Evolutionary conservation across 2,888 invertebrate species (phyloP).

Genomic region (Melangyna quadrimaculata): DNA sequence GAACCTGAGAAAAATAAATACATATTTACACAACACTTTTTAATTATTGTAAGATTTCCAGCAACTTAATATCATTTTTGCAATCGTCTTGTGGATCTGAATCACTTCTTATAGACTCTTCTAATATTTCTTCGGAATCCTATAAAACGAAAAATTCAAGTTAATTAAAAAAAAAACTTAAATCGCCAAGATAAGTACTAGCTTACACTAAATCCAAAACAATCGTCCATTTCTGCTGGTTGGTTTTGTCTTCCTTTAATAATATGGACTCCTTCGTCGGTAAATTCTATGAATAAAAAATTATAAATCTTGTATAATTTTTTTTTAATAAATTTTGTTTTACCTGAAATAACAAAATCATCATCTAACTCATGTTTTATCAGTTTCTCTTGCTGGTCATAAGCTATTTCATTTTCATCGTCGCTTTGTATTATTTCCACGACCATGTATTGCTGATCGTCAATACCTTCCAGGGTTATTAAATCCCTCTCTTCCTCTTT

Average conservation of each 20-base stretch:
- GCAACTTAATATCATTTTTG: constrained; percentile 49
- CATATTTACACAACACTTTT: constrained; percentile 15
- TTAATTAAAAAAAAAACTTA: not conserved
- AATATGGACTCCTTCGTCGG: constrained; percentile 44
- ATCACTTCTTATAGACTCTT: constrained; percentile 31
- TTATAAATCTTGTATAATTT: constrained; percentile 78
- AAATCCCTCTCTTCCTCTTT: constrained; percentile 82
- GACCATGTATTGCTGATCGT: constrained; percentile 94
- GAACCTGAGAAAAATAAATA: constrained; percentile 60
- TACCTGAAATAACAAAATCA: constrained; percentile 60
- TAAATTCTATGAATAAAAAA: constrained; percentile 42
- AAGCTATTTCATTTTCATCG: constrained; percentile 83
- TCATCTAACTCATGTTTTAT: constrained; percentile 57
- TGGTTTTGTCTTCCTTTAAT: constrained; percentile 38
- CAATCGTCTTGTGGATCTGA: constrained; percentile 18
- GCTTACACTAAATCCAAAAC: constrained; percentile 78
- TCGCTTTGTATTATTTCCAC: constrained; percentile 92
- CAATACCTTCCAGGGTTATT: constrained; percentile 86
- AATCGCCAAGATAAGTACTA: not conserved
- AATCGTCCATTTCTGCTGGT: constrained; percentile 74
- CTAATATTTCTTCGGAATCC: constrained; percentile 47
- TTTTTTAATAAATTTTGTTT: constrained; percentile 72
- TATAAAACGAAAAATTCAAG: not conserved
- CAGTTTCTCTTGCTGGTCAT: not conserved
- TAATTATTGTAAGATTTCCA: constrained; percentile 50